Conservation (phyloP, 2,797 vertebrate species). For the Tokudaia tokunoshimensis region DNA sequence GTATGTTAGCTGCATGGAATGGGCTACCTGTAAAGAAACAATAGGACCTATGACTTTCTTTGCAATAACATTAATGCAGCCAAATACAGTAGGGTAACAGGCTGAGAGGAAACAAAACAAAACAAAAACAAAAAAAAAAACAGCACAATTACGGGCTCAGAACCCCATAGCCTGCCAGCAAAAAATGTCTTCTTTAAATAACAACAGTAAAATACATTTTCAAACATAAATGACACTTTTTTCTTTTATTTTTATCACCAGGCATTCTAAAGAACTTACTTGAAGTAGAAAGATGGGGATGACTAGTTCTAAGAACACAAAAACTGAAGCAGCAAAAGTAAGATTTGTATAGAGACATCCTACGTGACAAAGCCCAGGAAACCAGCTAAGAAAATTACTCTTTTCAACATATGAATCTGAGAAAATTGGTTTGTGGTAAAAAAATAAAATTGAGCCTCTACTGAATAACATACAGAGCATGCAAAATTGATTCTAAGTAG, state of each 20-base stretch:
- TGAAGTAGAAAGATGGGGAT: neutral
- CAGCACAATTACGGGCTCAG: neutral
- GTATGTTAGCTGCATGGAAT: too few relatives aligned
- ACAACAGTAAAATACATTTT: neutral
- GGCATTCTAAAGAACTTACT: constrained; percentile 41
- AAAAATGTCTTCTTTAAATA: constrained; percentile 1
- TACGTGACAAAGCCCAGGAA: neutral
- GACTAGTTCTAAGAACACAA: neutral
- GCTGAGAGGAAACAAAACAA: neutral
- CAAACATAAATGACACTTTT: neutral
- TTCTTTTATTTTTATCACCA: neutral
- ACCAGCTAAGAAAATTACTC: neutral
- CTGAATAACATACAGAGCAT: constrained; percentile 1
- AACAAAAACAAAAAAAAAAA: too few relatives aligned
- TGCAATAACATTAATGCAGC: neutral
- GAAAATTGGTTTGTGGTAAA: neutral
- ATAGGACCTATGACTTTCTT: neutral
- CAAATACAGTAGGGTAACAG: neutral
- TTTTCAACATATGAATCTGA: constrained; percentile 11
- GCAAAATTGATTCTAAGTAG: neutral
- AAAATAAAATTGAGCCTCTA: neutral
- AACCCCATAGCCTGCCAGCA: neutral
- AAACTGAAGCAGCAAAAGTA: constrained; percentile 31
- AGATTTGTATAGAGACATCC: neutral
- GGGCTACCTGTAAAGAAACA: neutral